A percentile compares a stretch with the other conserved stretches of the same genome.
Evolutionary conservation across 1,140 invertebrate genomes (phyloP).

Genomic region (Drosophila sp.): DNA sequence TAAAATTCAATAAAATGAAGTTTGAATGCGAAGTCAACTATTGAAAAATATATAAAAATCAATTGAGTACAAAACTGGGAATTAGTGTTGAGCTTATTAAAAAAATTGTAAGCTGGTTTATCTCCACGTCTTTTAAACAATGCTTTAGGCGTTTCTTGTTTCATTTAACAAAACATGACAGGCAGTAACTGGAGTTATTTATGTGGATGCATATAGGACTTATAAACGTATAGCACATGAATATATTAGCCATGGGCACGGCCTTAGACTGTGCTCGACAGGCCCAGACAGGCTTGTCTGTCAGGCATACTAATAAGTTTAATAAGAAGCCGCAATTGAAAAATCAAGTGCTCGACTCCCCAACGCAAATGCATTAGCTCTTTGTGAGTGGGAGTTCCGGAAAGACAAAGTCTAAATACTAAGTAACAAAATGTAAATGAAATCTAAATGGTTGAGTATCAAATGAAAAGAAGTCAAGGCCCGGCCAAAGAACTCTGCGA

Average conservation of each 20-base stretch:
- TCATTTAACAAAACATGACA: constrained; percentile 35
- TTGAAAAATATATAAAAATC: no score
- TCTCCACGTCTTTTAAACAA: not conserved
- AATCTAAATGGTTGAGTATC: constrained; percentile 65
- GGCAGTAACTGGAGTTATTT: constrained; percentile 48
- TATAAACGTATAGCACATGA: constrained; percentile 45
- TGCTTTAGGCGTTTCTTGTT: constrained; percentile 40
- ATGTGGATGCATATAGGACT: constrained; percentile 41
- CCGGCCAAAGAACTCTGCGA: constrained; percentile 62
- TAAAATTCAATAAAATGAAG: no score
- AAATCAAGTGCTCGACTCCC: constrained; percentile 22
- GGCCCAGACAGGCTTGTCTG: constrained; percentile 36
- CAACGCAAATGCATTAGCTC: constrained; percentile 42
- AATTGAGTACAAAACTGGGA: no score
- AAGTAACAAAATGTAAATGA: constrained; percentile 66
- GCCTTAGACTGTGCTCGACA: constrained; percentile 12
- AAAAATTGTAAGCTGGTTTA: not conserved
- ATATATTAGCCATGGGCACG: constrained; percentile 64
- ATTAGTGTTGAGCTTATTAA: not conserved
- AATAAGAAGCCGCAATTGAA: constrained; percentile 29
- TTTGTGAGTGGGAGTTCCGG: constrained; percentile 38
- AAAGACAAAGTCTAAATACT: constrained; percentile 18
- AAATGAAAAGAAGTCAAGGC: constrained; percentile 76
- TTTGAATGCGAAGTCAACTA: no score
- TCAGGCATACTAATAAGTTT: constrained; percentile 71